Percentiles rank a stretch among this genome's conserved stretches.
Evolutionary conservation across 2,797 vertebrate species (phyloP).

Genomic region (Danio albolineatus): DNA sequence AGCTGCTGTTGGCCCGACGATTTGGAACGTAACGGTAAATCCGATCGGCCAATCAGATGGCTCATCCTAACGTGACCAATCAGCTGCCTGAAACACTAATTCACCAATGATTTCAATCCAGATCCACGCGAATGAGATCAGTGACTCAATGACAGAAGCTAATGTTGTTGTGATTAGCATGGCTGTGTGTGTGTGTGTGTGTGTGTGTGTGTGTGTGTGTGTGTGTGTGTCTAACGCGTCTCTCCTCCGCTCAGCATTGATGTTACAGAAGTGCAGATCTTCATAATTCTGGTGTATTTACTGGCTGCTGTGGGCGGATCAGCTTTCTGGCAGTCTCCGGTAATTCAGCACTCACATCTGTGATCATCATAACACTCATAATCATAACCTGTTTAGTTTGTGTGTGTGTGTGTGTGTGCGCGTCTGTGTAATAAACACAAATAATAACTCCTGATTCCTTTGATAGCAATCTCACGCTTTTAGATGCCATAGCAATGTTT

Average conservation of each 20-base stretch:
- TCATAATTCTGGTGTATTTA: constrained; percentile 99
- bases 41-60: constrained; percentile 39
- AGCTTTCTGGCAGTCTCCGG: constrained; percentile 97
- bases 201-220: background rate
- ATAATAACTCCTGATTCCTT: background rate
- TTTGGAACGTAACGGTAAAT: constrained; percentile 75
- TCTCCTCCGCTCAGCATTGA: constrained; percentile 91
- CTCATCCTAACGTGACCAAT: constrained; percentile 37
- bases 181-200: background rate
- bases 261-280: constrained; percentile 99
- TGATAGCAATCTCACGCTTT: background rate
- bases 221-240: background rate
- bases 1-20: constrained; percentile 65
- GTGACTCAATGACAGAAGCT: background rate
- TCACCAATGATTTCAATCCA: background rate
- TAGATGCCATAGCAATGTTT: too few relatives aligned
- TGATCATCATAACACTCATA: background rate
- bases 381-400: background rate
- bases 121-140: background rate
- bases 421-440: background rate
- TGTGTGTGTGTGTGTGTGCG: background rate
- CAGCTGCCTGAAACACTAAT: constrained; percentile 23
- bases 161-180: background rate
- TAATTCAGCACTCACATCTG: constrained; percentile 76
- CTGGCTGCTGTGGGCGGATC: constrained; percentile 98